Conservation (phyloP, 1,140 invertebrate genomes). For the Cephus cinctus region DNA sequence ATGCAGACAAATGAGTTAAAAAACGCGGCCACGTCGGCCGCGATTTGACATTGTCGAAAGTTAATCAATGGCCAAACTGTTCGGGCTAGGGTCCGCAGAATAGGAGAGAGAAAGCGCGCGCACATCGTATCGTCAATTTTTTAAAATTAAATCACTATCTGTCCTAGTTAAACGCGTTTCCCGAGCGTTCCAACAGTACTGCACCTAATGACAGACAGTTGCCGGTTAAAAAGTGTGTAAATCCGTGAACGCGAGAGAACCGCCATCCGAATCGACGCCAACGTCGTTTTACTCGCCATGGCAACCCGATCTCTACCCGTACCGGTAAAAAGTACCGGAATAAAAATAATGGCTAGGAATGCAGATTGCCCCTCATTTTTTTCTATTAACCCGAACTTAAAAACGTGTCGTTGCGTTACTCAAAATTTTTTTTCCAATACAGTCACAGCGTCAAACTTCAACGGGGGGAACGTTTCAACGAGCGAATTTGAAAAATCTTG, state of each 20-base stretch:
- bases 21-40: conserved; percentile 39
- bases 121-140: conserved; percentile 55
- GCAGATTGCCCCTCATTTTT: conserved; percentile 40
- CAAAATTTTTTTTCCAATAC: too few relatives aligned
- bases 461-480: too few relatives aligned
- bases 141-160: conserved; percentile 58
- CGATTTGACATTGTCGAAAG: conserved; percentile 58
- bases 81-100: conserved; percentile 1
- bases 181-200: conserved; percentile 36
- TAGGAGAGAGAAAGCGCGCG: neutral
- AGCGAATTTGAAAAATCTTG: too few relatives aligned
- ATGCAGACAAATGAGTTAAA: conserved; percentile 44
- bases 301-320: conserved; percentile 5
- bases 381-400: conserved; percentile 47
- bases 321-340: conserved; percentile 46
- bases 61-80: conserved; percentile 56
- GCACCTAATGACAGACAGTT: conserved; percentile 57
- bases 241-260: conserved; percentile 33
- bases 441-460: too few relatives aligned
- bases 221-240: conserved; percentile 48
- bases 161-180: conserved; percentile 57
- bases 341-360: conserved; percentile 51
- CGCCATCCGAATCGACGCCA: too few relatives aligned
- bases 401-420: too few relatives aligned
- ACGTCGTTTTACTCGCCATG: neutral